Base-by-base conservation (phyloP, 2,113 vertebrate genomes). In the Gobiocypris rarus region DNA sequence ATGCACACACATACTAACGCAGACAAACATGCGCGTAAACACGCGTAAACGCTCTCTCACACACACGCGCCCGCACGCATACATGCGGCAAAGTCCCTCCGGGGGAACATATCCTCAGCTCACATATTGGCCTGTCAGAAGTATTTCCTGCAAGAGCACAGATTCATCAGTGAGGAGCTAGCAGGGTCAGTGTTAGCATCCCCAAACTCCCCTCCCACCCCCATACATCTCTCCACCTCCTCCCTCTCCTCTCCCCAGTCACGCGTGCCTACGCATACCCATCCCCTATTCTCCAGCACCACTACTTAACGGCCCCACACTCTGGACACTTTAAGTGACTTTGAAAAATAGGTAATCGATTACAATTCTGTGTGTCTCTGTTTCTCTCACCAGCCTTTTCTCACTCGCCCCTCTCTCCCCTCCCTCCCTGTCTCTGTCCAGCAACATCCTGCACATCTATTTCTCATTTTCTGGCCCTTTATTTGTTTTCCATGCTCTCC, bases 311-410 rank as follows among this genome's bases (percentile, higher is more conserved):
- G 89, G 91, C 90, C 90, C 89, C 91, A 82, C 89, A 92, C 94
- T 91, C 93, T 95, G 94, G 94, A 96, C 92, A 92, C 91, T 93
- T 95, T 96, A 96, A 96, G 94, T 95, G 96, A 97, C 95, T 96
- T 96, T 96, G 95, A 96, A 95, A 97, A 97, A 97, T 96, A 96
- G 96, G 93, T 96, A 96, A 96, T 97, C 96, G 95, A 96, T 96
- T 96, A 96, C 93, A 95, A 95, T 96, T 95, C 95, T 93, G 92
- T 85, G 89, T 90, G 92, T 92, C 91, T 91, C 85, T 91, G 83
- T 82, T 84, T 93, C 92, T 92, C 92, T 89, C 91, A 74, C 90
- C 90, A 89, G 86, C 88, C 89, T 90, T 86, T 88, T 82, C 75
- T 79, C 80, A 85, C 81, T 78, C 73, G 85, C 84, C 76, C 69